phyloP scores from a whole-genome alignment of 2,797 vertebrate genomes.

The Lagorchestes hirsutus region DNA sequence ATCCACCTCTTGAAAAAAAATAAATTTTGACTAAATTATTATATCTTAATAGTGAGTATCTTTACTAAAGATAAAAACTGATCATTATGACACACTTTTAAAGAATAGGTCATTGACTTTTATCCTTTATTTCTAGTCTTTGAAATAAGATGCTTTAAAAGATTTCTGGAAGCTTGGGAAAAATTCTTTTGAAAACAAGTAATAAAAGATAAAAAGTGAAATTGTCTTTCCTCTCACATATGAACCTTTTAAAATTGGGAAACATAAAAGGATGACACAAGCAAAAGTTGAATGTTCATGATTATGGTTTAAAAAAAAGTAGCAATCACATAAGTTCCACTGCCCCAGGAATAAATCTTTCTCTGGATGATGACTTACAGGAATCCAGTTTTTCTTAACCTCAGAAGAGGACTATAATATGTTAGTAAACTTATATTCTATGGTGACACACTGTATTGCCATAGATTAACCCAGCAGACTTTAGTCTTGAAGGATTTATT shows the following conservation, averaged over 20 bases:
- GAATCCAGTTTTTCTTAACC: conserved; percentile 74
- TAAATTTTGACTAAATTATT: conserved; percentile 73
- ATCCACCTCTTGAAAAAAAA: conserved; percentile 67
- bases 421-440: conserved; percentile 77
- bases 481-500: conserved; percentile 78
- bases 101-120: conserved; percentile 69
- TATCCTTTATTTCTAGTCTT: conserved; percentile 77
- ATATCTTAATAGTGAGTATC: conserved; percentile 56
- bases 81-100: conserved; percentile 66
- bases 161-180: conserved; percentile 53
- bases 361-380: conserved; percentile 66
- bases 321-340: conserved; percentile 39
- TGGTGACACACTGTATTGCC: conserved; percentile 70
- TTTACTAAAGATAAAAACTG: conserved; percentile 71
- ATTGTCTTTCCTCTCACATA: conserved; percentile 54
- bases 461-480: conserved; percentile 69
- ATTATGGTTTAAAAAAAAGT: conserved; percentile 57
- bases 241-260: conserved; percentile 61
- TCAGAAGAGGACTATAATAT: conserved; percentile 78
- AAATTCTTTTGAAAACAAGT: conserved; percentile 25
- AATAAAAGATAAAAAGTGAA: conserved; percentile 64
- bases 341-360: conserved; percentile 72
- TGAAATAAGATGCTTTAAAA: conserved; percentile 76
- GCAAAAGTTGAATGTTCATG: conserved; percentile 53
- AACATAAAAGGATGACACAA: conserved; percentile 50